A percentile compares a stretch with the other conserved stretches of the same genome.
phyloP scores from a whole-genome alignment of 2,113 vertebrate genomes.

The Passer domesticus region DNA sequence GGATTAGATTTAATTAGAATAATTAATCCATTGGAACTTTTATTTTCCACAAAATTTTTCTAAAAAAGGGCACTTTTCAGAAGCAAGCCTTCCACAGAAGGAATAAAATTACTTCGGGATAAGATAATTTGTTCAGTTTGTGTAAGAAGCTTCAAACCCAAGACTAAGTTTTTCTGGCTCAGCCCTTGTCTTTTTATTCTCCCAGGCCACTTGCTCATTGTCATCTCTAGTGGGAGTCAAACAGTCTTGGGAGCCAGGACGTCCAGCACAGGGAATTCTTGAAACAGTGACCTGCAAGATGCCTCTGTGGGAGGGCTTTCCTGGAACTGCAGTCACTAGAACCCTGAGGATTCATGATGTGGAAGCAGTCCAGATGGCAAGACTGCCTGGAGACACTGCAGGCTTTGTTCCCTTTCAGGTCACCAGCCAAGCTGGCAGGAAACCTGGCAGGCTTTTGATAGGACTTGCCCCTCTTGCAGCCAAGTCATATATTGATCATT shows the following conservation, averaged over 20 bases:
- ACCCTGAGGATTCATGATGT: conserved; percentile 32
- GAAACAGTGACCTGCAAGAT: background rate
- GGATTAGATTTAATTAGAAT: background rate
- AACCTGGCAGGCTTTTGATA: conserved; percentile 7
- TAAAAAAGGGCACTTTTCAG: background rate
- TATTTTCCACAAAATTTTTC: background rate
- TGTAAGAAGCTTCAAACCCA: background rate
- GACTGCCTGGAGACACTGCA: conserved; percentile 41
- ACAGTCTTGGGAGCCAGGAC: background rate
- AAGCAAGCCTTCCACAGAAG: background rate
- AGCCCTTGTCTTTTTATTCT: background rate
- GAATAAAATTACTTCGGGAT: background rate
- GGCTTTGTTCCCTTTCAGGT: conserved; percentile 37
- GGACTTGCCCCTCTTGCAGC: background rate
- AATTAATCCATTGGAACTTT: background rate
- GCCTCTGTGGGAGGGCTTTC: background rate
- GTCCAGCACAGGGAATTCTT: background rate
- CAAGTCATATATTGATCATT: conserved; percentile 21
- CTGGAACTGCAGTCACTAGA: background rate
- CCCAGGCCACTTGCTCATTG: background rate
- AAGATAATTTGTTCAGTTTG: background rate
- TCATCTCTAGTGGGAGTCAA: background rate
- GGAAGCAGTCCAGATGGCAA: conserved; percentile 51
- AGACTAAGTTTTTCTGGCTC: background rate
- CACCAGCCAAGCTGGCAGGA: conserved; percentile 40